Percentiles rank a stretch among this genome's conserved stretches.
Evolutionary conservation across 2,888 invertebrate species (phyloP).

Genomic region (Cyclophora punctaria): DNA sequence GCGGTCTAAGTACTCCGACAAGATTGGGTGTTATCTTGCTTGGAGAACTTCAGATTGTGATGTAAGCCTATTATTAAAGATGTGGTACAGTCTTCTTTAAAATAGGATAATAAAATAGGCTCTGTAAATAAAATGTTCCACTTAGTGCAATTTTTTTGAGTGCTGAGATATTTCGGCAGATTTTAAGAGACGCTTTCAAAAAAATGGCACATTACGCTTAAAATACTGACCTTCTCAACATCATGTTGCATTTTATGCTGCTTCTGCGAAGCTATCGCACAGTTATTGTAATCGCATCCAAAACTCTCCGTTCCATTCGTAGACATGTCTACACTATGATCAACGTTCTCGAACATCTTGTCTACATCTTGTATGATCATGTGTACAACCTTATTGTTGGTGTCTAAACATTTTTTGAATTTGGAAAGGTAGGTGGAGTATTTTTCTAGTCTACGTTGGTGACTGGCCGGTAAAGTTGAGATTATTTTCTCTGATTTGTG

Average conservation of each 20-base stretch:
- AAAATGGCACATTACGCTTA: too few relatives aligned
- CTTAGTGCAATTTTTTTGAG: too few relatives aligned
- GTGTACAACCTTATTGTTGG: conserved; percentile 79
- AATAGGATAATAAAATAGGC: too few relatives aligned
- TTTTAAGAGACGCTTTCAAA: too few relatives aligned
- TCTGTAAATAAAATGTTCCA: too few relatives aligned
- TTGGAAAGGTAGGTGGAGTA: conserved; percentile 84
- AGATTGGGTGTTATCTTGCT: too few relatives aligned
- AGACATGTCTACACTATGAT: conserved; percentile 37
- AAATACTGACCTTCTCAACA: conserved; percentile 55
- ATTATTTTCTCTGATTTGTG: conserved; percentile 85
- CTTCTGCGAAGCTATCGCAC: conserved; percentile 52
- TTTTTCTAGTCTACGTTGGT: conserved; percentile 83
- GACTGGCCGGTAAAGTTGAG: conserved; percentile 80
- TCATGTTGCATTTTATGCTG: conserved; percentile 68
- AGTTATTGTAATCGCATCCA: conserved; percentile 59
- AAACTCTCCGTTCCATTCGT: conserved; percentile 53
- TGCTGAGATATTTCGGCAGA: too few relatives aligned
- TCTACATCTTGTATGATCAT: conserved; percentile 86
- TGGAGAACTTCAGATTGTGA: too few relatives aligned
- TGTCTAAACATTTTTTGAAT: conserved; percentile 86
- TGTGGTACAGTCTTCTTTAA: too few relatives aligned
- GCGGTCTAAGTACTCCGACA: too few relatives aligned
- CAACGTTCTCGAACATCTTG: conserved; percentile 87
- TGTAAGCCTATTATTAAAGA: too few relatives aligned